A percentile compares a stretch with the other conserved stretches of the same genome.
These are phyloP conservation scores for Muntiacus muntjak DNA, from an alignment of 2,113 vertebrate species.

Conservation along the genomic window DNA sequence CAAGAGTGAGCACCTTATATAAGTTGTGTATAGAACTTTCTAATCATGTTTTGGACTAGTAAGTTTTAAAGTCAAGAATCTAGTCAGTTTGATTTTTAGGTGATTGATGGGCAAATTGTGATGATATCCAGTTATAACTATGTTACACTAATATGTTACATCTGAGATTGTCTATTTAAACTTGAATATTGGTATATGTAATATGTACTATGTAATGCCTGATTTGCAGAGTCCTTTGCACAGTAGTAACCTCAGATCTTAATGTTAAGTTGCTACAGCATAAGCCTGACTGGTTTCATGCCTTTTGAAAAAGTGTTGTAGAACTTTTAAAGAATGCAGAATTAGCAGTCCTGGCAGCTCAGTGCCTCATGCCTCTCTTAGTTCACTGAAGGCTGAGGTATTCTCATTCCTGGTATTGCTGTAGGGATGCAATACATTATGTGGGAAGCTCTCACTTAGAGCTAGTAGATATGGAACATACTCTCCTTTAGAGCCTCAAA, in stretches of 20 bases:
- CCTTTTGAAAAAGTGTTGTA: not conserved
- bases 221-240: not conserved
- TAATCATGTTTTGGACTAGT: not conserved
- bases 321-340: not conserved
- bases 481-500: not conserved
- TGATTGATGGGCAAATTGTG: not conserved
- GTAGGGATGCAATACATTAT: not conserved
- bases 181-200: not conserved
- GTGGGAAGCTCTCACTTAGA: not conserved
- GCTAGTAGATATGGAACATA: not conserved
- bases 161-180: not conserved
- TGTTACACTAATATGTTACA: not conserved
- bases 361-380: not conserved
- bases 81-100: not conserved
- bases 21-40: not conserved
- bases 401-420: not conserved
- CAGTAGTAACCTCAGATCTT: not conserved
- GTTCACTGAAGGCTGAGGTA: not conserved
- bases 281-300: not conserved
- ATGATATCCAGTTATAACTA: not conserved
- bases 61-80: not conserved
- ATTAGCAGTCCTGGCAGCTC: not conserved
- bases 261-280: not conserved
- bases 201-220: not conserved
- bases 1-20: not conserved